Evolutionary conservation across 2,113 vertebrate species (phyloP), one percentile per base, ranked within the genome.

Genomic region (Turnix velox): DNA sequence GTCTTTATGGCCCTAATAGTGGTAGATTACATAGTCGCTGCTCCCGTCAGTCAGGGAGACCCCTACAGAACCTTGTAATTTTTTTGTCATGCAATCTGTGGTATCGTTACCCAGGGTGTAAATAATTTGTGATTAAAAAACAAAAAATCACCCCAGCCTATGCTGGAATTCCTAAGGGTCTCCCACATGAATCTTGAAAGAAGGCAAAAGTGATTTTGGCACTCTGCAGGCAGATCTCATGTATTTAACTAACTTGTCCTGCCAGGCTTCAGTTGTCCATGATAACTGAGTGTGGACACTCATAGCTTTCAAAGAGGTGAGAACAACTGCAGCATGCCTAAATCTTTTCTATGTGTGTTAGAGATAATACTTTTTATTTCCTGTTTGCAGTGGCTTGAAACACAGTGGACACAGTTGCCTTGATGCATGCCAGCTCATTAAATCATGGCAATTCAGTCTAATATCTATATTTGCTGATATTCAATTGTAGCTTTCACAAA

Each of bases 21-120:
- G 80, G 19, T 58, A 66, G 25, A 23, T 93, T 46, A 71, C 86
- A 76, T 69, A n/a, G 23, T 83, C 79, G 24, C 39, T 83, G 28
- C 58, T 76, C 16, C 37, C 76, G 24, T 61, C 46, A 77, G 63
- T 40, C 31, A 63, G 19, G 7, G 15, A 68, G 22, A 72, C 27
- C 16, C n/a, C 10, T 84, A 20, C 48, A 51, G 45, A 35, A 78
- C 48, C 40, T 88, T 2, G 0, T 51, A 0, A 0, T 17, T 25
- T 88, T 68, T 84, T 73, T 71, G 46, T 42, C 1, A 0, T 45
- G 37, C 75, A 27, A 0, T 40, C 31, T 52, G 10, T 76, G 18
- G 16, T 59, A 77, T 88, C 62, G 33, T 42, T 35, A 54, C 1
- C 1, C 33, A 43, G 52, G 7, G 8, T 35, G 16, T 72, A 86